These are phyloP conservation scores for Siniperca obscura DNA, from an alignment of 2,797 vertebrate genomes.

Conservation along the genomic window DNA sequence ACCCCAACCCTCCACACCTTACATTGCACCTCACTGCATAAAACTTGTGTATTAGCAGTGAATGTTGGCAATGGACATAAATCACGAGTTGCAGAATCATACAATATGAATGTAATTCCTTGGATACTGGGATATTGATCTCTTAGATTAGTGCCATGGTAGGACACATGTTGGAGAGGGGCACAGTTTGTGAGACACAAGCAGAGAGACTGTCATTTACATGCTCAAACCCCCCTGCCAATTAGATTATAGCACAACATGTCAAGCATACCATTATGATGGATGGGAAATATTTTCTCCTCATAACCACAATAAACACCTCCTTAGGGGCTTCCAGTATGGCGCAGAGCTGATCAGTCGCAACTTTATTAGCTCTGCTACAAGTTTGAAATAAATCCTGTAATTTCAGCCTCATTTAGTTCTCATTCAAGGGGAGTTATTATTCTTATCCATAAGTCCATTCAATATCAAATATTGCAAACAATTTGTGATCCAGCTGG, in stretches of 20 bases:
- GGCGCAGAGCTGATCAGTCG: no score
- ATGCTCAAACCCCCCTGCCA: slow-evolving; percentile 18
- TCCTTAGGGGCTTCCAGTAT: no score
- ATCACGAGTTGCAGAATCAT: not conserved
- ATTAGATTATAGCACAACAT: slow-evolving; percentile 28
- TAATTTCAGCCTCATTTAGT: no score
- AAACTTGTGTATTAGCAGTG: not conserved
- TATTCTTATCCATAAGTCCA: no score
- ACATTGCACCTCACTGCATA: not conserved
- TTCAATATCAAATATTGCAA: no score
- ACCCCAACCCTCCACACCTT: no score
- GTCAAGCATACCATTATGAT: slow-evolving; percentile 18
- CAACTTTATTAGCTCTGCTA: no score
- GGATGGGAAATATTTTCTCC: slow-evolving; percentile 6
- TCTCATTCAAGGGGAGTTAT: no score
- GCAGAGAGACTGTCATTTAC: slow-evolving; percentile 33
- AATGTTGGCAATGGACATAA: not conserved
- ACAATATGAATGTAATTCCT: slow-evolving; percentile 1
- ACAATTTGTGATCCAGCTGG: no score
- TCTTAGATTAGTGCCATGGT: slow-evolving; percentile 18
- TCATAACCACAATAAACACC: slow-evolving; percentile 1
- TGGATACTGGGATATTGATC: not conserved
- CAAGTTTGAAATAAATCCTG: no score
- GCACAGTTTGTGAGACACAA: slow-evolving; percentile 37
- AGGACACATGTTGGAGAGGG: slow-evolving; percentile 23